Base-by-base conservation (phyloP, 2,888 invertebrate genomes). In the Meta bourneti region DNA sequence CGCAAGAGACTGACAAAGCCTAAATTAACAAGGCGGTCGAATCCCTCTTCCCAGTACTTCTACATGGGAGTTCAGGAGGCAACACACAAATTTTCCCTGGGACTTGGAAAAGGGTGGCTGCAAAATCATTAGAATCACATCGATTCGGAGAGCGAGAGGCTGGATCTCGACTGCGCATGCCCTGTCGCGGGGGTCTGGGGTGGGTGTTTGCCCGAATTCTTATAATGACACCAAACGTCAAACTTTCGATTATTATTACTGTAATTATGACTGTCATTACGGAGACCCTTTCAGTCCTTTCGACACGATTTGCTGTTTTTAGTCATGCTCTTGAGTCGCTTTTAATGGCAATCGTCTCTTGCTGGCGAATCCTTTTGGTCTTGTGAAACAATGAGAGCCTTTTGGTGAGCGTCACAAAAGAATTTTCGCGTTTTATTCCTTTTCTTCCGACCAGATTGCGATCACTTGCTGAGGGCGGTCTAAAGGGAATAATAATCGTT, bases 81-180 rank as follows among this genome's bases (percentile, higher is more conserved):
- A 74, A 74, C 71, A 54, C 49, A 16, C 61, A 79, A 79, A 34
- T 54, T 72, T 71, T 71, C 79, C 74, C 88, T 54, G 51, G 19
- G 13, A 74, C 70, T 70, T 61, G 74, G 80, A 75, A 89, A 85
- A 88, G 51, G 89, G 74, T 48, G 75, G 75, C 89, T 77, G 81
- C 82, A 89, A 89, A 89, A 83, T 89, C 87, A 87, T 87, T 87
- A 87, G 79, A 80, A 79, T 79, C 80, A 79, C 87, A 87, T 87
- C 87, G 87, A 87, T 87, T 87, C 70, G 49, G 79, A 49, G 70
- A 52, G 72, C 48, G 16, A 61, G 61, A 9, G 61, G 11, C 52
- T 13, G 52, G 19, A 16, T 16, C 6, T 6, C 20, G 13, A 16
- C 16, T 34, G 80, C 79, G 71, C 87, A 72, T 69, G 52, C 69